These are phyloP conservation scores for Strigops habroptila DNA, from an alignment of 2,113 vertebrate species.

Conservation along the genomic window DNA sequence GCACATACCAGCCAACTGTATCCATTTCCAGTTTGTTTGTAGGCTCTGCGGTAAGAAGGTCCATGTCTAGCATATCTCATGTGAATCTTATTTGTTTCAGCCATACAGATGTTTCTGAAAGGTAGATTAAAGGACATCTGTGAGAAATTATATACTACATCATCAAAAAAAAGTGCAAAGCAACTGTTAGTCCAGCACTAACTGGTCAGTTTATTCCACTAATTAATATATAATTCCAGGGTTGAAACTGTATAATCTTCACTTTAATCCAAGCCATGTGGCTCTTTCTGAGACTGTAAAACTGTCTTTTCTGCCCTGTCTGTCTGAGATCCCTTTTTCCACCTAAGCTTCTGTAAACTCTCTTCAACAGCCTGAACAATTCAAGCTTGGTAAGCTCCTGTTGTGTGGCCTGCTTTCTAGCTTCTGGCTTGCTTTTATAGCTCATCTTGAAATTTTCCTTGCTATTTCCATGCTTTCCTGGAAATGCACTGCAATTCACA, in stretches of 20 bases:
- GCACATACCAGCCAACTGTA: neutral
- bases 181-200: neutral
- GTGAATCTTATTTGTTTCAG: neutral
- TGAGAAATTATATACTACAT: neutral
- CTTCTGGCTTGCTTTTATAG: neutral
- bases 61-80: neutral
- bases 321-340: neutral
- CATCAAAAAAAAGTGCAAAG: neutral
- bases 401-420: neutral
- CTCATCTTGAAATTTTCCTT: neutral
- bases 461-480: neutral
- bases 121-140: neutral
- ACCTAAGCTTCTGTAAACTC: neutral
- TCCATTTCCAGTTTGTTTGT: neutral
- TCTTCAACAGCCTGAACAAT: neutral
- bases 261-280: neutral
- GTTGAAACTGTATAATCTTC: neutral
- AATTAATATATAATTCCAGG: neutral
- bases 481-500: neutral
- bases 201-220: neutral
- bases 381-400: neutral
- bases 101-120: neutral
- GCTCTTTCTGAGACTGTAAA: neutral
- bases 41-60: neutral
- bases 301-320: neutral